A percentile compares a stretch with the other conserved stretches of the same genome.
Conservation (phyloP, 2,113 vertebrate species). For the Coturnix japonica region DNA sequence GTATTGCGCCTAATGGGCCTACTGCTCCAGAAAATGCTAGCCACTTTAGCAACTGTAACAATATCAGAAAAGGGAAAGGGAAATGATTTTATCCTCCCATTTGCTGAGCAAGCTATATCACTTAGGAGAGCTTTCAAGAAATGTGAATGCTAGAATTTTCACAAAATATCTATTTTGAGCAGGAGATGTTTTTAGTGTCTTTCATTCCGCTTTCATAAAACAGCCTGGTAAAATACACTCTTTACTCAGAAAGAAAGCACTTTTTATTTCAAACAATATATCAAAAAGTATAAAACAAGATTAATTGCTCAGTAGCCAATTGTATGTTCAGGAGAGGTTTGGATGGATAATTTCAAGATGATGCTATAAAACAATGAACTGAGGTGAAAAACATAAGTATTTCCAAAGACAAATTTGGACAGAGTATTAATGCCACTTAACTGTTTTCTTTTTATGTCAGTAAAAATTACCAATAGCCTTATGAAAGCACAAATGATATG, state of each 20-base stretch:
- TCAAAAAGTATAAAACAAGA: neutral
- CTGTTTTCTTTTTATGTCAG: neutral
- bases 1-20: neutral
- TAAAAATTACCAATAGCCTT: neutral
- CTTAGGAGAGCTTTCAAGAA: conserved; percentile 21
- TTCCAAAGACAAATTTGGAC: neutral
- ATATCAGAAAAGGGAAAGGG: conserved; percentile 11
- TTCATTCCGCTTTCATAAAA: neutral
- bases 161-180: neutral
- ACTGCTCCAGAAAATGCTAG: conserved; percentile 18
- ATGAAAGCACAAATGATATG: neutral
- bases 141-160: neutral
- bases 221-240: neutral
- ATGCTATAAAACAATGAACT: neutral
- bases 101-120: conserved; percentile 44
- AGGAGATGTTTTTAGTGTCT: neutral
- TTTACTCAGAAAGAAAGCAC: neutral
- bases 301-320: neutral
- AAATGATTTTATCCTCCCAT: neutral
- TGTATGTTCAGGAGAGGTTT: neutral
- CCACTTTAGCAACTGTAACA: neutral
- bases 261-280: neutral
- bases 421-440: neutral
- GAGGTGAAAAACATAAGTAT: neutral
- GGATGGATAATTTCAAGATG: neutral